Conservation (phyloP, 2,797 vertebrate species). For the Triplophysa bombifrons region DNA sequence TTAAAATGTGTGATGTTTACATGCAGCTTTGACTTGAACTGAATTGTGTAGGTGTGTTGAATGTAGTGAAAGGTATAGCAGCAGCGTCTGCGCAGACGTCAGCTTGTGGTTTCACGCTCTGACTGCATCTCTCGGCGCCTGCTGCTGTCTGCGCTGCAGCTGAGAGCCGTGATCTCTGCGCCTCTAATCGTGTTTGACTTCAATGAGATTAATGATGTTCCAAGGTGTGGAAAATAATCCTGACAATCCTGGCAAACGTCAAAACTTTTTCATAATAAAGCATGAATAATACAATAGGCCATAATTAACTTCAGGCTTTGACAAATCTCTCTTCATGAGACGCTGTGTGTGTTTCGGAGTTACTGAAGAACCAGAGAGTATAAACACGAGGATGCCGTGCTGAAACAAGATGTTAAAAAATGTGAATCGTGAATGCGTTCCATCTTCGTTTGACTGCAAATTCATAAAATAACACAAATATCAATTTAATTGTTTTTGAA, state of each 20-base stretch:
- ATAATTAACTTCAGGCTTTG: slow-evolving; percentile 43
- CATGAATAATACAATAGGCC: slow-evolving; percentile 18
- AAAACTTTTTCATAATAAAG: slow-evolving; percentile 32
- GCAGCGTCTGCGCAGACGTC: slow-evolving; percentile 33
- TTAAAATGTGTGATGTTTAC: not conserved
- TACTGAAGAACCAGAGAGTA: slow-evolving; percentile 30
- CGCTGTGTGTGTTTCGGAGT: slow-evolving; percentile 15
- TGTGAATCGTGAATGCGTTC: not conserved
- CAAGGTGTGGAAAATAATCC: slow-evolving; percentile 44
- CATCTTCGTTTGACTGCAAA: too few species aligned
- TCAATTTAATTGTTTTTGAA: too few species aligned
- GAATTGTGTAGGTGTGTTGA: not conserved
- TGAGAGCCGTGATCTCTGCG: slow-evolving; percentile 35
- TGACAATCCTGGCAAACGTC: slow-evolving; percentile 32
- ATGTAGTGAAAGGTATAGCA: not conserved
- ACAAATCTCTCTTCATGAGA: slow-evolving; percentile 22
- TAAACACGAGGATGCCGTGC: not conserved
- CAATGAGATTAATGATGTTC: slow-evolving; percentile 41
- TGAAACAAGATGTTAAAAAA: not conserved
- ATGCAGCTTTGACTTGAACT: too few species aligned
- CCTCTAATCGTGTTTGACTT: slow-evolving; percentile 55
- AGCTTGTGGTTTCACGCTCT: slow-evolving; percentile 61
- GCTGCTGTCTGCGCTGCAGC: slow-evolving; percentile 50
- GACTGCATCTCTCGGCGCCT: slow-evolving; percentile 55
- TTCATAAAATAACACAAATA: too few species aligned